Percentiles rank a stretch among this genome's conserved stretches.
Evolutionary conservation across 1,140 invertebrate genomes (phyloP).

Genomic region (Hetaerina americana): DNA sequence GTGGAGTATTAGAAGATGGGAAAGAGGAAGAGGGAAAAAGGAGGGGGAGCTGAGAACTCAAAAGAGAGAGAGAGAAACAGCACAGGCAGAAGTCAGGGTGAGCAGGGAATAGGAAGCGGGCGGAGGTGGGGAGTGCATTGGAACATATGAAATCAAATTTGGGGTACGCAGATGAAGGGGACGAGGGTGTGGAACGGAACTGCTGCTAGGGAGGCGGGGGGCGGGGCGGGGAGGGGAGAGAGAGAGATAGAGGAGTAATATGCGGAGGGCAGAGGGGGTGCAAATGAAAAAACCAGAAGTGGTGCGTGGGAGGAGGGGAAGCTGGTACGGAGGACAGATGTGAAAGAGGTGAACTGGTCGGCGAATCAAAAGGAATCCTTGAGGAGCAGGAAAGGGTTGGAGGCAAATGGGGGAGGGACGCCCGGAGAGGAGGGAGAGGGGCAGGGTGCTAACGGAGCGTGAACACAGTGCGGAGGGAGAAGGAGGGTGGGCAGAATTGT

Average conservation of each 20-base stretch:
- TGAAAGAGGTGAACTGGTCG: not conserved
- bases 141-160: constrained; percentile 1
- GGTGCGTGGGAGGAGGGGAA: not conserved
- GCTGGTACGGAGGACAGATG: not conserved
- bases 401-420: not conserved
- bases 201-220: not conserved
- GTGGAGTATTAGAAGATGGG: not conserved
- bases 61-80: not conserved
- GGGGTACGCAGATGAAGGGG: not conserved
- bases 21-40: not conserved
- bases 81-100: not conserved
- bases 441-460: not conserved
- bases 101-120: not conserved
- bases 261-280: too few species aligned
- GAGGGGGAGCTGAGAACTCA: too few species aligned
- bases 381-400: not conserved
- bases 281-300: too few species aligned
- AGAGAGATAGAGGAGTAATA: not conserved
- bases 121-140: not conserved
- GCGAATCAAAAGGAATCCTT: not conserved
- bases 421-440: not conserved
- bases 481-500: not conserved
- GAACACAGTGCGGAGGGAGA: not conserved
- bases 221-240: not conserved
- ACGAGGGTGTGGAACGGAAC: not conserved